Percentiles rank a stretch among this genome's conserved stretches.
phyloP scores from a whole-genome alignment of 2,888 invertebrate genomes.

The Pollenia amentaria region DNA sequence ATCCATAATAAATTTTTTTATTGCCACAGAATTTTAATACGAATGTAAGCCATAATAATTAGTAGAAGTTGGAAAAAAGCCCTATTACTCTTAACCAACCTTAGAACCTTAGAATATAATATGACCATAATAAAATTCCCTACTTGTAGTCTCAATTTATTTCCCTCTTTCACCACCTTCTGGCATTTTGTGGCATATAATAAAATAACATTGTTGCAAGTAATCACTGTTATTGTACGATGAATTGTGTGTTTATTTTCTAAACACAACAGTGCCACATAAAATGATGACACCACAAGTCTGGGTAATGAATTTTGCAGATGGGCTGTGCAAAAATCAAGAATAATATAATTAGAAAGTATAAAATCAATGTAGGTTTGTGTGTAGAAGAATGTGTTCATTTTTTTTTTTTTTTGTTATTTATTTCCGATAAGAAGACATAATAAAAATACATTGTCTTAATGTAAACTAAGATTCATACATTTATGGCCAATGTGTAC shows the following conservation, averaged over 20 bases:
- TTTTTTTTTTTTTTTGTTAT: not conserved
- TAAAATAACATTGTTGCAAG: constrained; percentile 66
- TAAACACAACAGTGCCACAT: constrained; percentile 8
- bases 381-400: not conserved
- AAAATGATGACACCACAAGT: constrained; percentile 56
- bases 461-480: constrained; percentile 31
- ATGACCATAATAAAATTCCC: constrained; percentile 58
- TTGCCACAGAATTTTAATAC: constrained; percentile 7
- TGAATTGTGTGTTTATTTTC: constrained; percentile 44
- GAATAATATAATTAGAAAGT: constrained; percentile 49
- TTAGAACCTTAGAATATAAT: constrained; percentile 34
- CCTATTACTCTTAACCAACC: constrained; percentile 20
- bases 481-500: constrained; percentile 3
- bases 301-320: constrained; percentile 13
- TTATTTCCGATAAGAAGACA: not conserved
- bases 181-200: constrained; percentile 42
- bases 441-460: constrained; percentile 27
- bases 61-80: not conserved
- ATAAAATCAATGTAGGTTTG: not conserved
- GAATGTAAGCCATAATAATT: constrained; percentile 11
- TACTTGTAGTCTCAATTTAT: not conserved
- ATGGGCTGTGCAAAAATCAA: not conserved
- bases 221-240: constrained; percentile 59
- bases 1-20: constrained; percentile 54
- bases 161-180: not conserved